Percentiles rank a stretch among this genome's conserved stretches.
phyloP scores from a whole-genome alignment of 1,140 invertebrate species.

The Drosophila equinoxialis region DNA sequence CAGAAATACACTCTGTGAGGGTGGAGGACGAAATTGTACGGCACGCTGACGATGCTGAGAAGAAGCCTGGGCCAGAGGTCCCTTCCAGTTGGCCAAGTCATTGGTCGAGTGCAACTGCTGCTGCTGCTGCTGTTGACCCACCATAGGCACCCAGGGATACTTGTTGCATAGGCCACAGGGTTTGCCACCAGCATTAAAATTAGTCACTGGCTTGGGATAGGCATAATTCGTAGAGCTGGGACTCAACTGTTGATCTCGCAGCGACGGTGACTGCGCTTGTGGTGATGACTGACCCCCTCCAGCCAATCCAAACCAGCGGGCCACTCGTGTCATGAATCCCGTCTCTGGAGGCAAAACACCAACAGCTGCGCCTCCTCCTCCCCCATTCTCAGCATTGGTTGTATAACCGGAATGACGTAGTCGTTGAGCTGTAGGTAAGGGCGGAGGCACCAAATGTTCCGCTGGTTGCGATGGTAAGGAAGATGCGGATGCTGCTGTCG shows the following conservation, averaged over 20 bases:
- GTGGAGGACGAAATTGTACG: slow-evolving; percentile 65
- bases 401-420: slow-evolving; percentile 47
- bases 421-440: slow-evolving; percentile 52
- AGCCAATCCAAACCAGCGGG: slow-evolving; percentile 74
- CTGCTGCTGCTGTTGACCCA: slow-evolving; percentile 73
- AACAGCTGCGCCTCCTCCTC: neutral
- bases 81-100: slow-evolving; percentile 57
- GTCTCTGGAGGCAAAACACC: slow-evolving; percentile 20
- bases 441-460: slow-evolving; percentile 74
- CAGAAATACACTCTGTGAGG: slow-evolving; percentile 46
- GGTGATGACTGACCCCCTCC: slow-evolving; percentile 42
- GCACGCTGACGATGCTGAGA: slow-evolving; percentile 70
- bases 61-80: slow-evolving; percentile 50
- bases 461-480: slow-evolving; percentile 56
- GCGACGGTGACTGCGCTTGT: neutral
- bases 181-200: slow-evolving; percentile 68
- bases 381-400: neutral
- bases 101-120: slow-evolving; percentile 19
- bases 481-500: neutral
- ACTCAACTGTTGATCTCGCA: slow-evolving; percentile 60
- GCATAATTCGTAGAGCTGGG: slow-evolving; percentile 54
- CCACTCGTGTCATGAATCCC: slow-evolving; percentile 76
- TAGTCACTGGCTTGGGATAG: slow-evolving; percentile 63
- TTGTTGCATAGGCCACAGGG: slow-evolving; percentile 89
- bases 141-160: slow-evolving; percentile 90